A percentile compares a stretch with the other conserved stretches of the same genome.
These are phyloP conservation scores for Pygocentrus nattereri DNA, from an alignment of 2,797 vertebrate genomes.

Conservation along the genomic window DNA sequence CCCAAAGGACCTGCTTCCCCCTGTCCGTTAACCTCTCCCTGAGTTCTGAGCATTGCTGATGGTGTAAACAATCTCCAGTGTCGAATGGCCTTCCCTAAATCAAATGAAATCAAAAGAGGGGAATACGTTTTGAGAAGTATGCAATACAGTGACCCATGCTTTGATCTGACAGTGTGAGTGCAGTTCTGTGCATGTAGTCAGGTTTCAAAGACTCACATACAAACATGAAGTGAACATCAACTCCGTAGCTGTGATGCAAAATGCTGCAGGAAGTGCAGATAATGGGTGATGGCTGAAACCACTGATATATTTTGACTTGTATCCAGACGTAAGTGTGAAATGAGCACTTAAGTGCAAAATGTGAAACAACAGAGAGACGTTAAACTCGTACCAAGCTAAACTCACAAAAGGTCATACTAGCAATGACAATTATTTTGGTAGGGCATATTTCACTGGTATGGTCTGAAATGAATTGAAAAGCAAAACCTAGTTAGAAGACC, in stretches of 20 bases:
- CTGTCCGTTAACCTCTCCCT: slow-evolving; percentile 46
- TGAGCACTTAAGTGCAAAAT: background rate
- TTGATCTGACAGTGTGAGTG: slow-evolving; percentile 23
- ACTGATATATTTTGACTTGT: slow-evolving; percentile 7
- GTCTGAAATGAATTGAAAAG: slow-evolving; percentile 11
- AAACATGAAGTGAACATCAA: slow-evolving; percentile 19
- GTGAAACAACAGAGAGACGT: background rate
- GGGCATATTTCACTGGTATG: background rate
- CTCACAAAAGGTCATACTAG: background rate
- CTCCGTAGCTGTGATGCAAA: background rate
- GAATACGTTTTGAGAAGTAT: slow-evolving; percentile 19
- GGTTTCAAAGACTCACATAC: slow-evolving; percentile 29
- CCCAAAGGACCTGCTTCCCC: slow-evolving; percentile 26
- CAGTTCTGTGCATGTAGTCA: no score
- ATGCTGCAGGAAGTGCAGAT: slow-evolving; percentile 29
- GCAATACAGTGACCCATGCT: background rate
- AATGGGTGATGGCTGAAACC: slow-evolving; percentile 12
- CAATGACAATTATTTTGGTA: background rate
- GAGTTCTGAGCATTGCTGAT: slow-evolving; percentile 33
- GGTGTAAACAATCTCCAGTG: slow-evolving; percentile 36
- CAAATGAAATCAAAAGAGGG: slow-evolving; percentile 21
- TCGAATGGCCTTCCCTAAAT: slow-evolving; percentile 35
- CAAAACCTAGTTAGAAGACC: background rate
- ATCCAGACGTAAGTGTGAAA: background rate
- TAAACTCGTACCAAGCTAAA: background rate